phyloP scores from a whole-genome alignment of 2,797 vertebrate species.

The Pygocentrus nattereri region DNA sequence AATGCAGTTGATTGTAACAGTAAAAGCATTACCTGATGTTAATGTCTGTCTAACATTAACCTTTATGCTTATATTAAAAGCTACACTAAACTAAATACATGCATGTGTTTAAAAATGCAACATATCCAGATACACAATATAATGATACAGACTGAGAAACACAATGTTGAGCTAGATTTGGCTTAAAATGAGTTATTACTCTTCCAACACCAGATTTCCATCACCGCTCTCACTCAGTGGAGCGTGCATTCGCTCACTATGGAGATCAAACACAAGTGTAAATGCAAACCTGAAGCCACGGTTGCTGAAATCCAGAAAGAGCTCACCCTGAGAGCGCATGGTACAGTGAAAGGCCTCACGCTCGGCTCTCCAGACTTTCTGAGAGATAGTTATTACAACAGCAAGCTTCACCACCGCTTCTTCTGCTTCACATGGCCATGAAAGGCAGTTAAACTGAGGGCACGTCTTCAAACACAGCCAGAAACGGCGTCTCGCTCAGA shows the following conservation, averaged over 20 bases:
- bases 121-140: background rate
- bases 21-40: too few species aligned
- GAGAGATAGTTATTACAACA: background rate
- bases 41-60: too few species aligned
- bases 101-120: background rate
- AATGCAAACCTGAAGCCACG: background rate
- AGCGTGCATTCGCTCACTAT: background rate
- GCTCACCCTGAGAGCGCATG: background rate
- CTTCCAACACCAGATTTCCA: background rate
- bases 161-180: too few species aligned
- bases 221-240: background rate
- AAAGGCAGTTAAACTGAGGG: background rate
- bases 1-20: too few species aligned
- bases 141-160: too few species aligned
- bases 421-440: background rate
- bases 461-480: too few species aligned
- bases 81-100: too few species aligned
- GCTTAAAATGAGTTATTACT: background rate
- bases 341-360: background rate
- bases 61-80: too few species aligned
- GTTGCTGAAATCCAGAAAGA: background rate
- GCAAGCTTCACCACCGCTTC: background rate
- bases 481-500: too few species aligned
- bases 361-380: background rate
- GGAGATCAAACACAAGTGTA: background rate